These are phyloP conservation scores for Cheilosia variabilis DNA, from an alignment of 2,888 invertebrate genomes.

Conservation along the genomic window DNA sequence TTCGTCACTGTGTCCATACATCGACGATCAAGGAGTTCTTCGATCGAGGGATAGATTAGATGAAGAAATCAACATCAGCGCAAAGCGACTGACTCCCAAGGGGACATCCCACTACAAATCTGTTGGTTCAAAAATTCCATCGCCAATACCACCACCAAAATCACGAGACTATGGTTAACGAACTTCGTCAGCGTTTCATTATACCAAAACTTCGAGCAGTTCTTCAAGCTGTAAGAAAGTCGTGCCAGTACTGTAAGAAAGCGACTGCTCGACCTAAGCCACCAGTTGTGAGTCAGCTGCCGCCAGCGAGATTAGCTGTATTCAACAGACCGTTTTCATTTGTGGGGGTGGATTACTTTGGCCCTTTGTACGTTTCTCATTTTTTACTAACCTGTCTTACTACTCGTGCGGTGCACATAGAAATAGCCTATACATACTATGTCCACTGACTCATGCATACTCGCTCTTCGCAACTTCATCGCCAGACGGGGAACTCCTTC, in stretches of 20 bases:
- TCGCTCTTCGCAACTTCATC: constrained; percentile 64
- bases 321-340: constrained; percentile 63
- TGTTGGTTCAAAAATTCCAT: constrained; percentile 6
- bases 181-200: background rate
- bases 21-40: background rate
- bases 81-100: too few species aligned
- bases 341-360: constrained; percentile 52
- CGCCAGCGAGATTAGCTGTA: too few species aligned
- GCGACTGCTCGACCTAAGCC: too few species aligned
- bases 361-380: constrained; percentile 39
- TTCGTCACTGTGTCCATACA: background rate
- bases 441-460: constrained; percentile 66
- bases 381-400: constrained; percentile 49
- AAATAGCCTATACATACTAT: constrained; percentile 59
- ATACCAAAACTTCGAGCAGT: background rate
- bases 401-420: constrained; percentile 65
- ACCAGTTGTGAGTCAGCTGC: too few species aligned
- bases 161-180: constrained; percentile 20
- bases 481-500: constrained; percentile 54
- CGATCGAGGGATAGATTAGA: background rate
- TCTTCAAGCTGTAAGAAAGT: background rate
- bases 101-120: background rate
- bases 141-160: constrained; percentile 11
- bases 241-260: constrained; percentile 13
- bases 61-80: too few species aligned